These are phyloP conservation scores for Abramis brama DNA, from an alignment of 2,113 vertebrate genomes.

Conservation along the genomic window DNA sequence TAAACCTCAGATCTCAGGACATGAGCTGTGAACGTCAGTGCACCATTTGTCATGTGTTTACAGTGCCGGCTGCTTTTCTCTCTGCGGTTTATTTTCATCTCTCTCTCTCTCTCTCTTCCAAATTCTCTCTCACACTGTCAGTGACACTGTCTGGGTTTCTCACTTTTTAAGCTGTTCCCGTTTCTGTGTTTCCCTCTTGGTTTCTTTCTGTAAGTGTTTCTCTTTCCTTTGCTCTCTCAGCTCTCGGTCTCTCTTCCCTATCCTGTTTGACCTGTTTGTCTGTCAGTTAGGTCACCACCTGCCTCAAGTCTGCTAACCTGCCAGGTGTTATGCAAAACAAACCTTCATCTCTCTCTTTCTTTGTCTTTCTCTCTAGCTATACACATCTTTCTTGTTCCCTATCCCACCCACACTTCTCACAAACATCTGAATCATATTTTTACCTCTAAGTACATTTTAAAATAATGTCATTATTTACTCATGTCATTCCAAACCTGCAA, in stretches of 20 bases:
- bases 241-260: slow-evolving; percentile 56
- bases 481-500: neutral
- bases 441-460: neutral
- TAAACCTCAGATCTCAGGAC: neutral
- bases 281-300: slow-evolving; percentile 42
- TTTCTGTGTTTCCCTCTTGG: slow-evolving; percentile 22
- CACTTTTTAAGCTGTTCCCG: slow-evolving; percentile 21
- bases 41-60: neutral
- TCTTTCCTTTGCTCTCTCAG: neutral
- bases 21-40: neutral
- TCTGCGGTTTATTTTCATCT: neutral
- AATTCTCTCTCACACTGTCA: neutral
- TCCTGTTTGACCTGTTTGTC: slow-evolving; percentile 43
- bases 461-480: neutral
- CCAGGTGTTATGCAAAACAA: slow-evolving; percentile 43
- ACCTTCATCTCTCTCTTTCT: neutral
- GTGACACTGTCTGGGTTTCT: neutral
- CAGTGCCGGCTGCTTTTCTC: neutral
- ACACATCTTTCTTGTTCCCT: neutral
- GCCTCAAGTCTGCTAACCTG: slow-evolving; percentile 13
- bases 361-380: neutral
- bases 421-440: neutral
- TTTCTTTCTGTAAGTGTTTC: neutral
- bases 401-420: neutral
- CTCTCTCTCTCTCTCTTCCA: neutral